Evolutionary conservation across 2,113 vertebrate species (phyloP), one percentile per base, ranked within the genome.

Genomic region (Holacanthus passer): DNA sequence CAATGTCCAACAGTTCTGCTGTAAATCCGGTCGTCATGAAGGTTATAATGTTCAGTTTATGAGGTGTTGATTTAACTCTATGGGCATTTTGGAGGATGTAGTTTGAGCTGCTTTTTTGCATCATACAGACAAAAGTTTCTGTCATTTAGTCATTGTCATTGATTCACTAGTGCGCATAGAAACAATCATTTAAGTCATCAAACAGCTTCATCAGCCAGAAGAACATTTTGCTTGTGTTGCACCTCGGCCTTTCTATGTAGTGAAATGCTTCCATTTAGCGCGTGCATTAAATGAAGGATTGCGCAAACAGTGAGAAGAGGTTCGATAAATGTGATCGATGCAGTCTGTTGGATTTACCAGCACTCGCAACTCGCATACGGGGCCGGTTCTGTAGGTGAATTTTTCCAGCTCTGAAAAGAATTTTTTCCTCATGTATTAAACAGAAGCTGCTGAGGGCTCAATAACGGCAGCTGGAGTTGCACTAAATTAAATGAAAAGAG

Each of bases 151-250:
- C n/a, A n/a, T n/a, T n/a, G n/a, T n/a, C n/a, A n/a, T n/a, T n/a
- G n/a, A n/a, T n/a, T n/a, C n/a, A n/a, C n/a, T n/a, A n/a, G 35
- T 35, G 7, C 35, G 8, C 6, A 24, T 13, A 50, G 32, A 19
- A 62, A 37, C 17, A n/a, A 78, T 17, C 4, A 50, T 41, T 70
- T 53, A 14, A 78, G 80, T 72, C 27, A 62, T 72, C 53, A 76
- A 67, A 52, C 17, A n/a, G 27, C 32, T 4, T 13, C 67, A 60
- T 77, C 39, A 58, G 32, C n/a, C 5, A 35, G 22, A 27, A 48
- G 29, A 47, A 45, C 59, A 14, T 6, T 17, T 32, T 10, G 4
- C 79, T 72, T 27, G 41, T 50, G 39, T n/a, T 32, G 43, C 55
- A 69, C 45, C 50, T 66, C 27, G 17, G 20, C 53, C 43, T 66